A percentile compares a stretch with the other conserved stretches of the same genome.
Evolutionary conservation across 2,888 invertebrate genomes (phyloP).

Genomic region (Euzophera pinguis): DNA sequence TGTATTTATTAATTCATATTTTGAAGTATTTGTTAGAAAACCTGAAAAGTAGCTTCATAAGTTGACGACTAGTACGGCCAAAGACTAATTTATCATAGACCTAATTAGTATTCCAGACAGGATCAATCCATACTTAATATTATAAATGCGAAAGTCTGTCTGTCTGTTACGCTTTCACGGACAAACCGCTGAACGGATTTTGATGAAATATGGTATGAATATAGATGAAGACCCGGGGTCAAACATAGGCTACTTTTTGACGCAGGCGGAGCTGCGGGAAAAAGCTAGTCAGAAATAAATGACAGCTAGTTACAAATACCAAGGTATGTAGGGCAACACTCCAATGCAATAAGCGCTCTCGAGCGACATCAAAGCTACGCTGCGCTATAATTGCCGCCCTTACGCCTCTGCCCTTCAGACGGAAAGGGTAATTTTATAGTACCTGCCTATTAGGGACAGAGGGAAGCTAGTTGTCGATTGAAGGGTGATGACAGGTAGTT

Average conservation of each 20-base stretch:
- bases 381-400: constrained; percentile 57
- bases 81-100: too few relatives aligned
- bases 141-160: too few relatives aligned
- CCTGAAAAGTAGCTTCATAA: too few relatives aligned
- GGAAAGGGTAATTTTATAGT: constrained; percentile 20
- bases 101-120: not conserved
- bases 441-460: constrained; percentile 11
- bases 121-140: not conserved
- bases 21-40: too few relatives aligned
- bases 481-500: not conserved
- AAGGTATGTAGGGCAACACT: constrained; percentile 21
- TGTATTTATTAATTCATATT: too few relatives aligned
- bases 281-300: not conserved
- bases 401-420: constrained; percentile 28
- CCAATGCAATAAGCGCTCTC: constrained; percentile 32
- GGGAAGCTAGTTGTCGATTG: constrained; percentile 1
- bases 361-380: constrained; percentile 48
- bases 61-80: too few relatives aligned
- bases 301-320: not conserved
- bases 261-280: too few relatives aligned
- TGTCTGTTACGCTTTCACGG: too few relatives aligned
- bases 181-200: too few relatives aligned
- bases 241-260: too few relatives aligned
- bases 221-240: too few relatives aligned
- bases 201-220: too few relatives aligned